These are phyloP conservation scores for Drosophila affinis DNA, from an alignment of 2,888 invertebrate genomes.

Conservation along the genomic window DNA sequence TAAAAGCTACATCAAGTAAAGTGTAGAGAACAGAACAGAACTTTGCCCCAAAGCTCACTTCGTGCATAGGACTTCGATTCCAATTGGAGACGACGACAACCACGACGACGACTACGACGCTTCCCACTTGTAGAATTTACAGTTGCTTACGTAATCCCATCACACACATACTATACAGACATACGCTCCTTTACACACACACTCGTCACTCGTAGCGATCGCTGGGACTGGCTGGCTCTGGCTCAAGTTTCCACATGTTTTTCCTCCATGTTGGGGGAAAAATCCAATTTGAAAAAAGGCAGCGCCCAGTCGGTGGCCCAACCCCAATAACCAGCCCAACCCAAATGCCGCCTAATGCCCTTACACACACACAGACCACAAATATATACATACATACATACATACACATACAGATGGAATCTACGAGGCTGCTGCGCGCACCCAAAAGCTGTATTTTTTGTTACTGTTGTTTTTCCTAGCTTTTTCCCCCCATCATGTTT, in stretches of 20 bases:
- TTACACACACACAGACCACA: constrained; percentile 57
- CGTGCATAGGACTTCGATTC: constrained; percentile 63
- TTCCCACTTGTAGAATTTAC: constrained; percentile 69
- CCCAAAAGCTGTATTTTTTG: constrained; percentile 53
- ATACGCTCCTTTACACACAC: constrained; percentile 58
- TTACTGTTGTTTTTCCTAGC: constrained; percentile 59
- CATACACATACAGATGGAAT: constrained; percentile 20
- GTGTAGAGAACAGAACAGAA: constrained; percentile 21
- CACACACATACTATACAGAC: constrained; percentile 45
- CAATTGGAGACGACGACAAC: constrained; percentile 16
- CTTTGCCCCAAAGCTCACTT: constrained; percentile 40
- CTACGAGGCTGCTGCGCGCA: constrained; percentile 57
- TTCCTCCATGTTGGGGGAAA: constrained; percentile 63
- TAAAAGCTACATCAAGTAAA: constrained; percentile 32
- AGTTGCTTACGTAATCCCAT: constrained; percentile 74
- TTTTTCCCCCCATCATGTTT: constrained; percentile 70
- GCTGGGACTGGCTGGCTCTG: constrained; percentile 24
- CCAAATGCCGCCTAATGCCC: constrained; percentile 72
- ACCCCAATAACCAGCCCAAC: constrained; percentile 62
- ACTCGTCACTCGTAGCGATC: neutral
- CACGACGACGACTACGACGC: constrained; percentile 39
- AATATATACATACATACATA: neutral
- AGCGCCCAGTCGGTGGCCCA: constrained; percentile 31
- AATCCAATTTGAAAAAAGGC: constrained; percentile 53
- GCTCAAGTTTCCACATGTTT: constrained; percentile 77